Evolutionary conservation across 2,113 vertebrate genomes (phyloP).

Genomic region (Xenopus borealis): DNA sequence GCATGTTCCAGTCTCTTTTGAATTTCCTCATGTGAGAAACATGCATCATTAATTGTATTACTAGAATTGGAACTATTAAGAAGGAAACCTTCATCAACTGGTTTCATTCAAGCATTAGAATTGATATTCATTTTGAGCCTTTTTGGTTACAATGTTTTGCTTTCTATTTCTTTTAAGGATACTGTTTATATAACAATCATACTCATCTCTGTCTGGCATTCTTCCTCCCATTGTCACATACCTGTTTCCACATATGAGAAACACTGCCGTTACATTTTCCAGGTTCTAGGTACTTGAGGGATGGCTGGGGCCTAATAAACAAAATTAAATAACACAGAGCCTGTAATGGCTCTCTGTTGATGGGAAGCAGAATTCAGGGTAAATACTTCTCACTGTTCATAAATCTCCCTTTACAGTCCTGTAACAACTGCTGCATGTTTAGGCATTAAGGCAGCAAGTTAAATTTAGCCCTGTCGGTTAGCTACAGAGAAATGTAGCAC

Average conservation of each 20-base stretch:
- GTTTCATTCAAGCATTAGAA: too few species aligned
- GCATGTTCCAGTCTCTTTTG: too few species aligned
- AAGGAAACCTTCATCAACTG: too few species aligned
- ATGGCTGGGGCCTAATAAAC: neutral
- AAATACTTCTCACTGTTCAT: conserved; percentile 2
- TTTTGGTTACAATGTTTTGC: too few species aligned
- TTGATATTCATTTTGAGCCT: too few species aligned
- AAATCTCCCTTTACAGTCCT: conserved; percentile 18
- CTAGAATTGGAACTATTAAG: too few species aligned
- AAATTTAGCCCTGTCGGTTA: conserved; percentile 2
- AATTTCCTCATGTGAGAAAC: too few species aligned
- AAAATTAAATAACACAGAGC: neutral
- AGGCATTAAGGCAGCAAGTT: conserved; percentile 4
- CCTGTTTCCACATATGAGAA: conserved; percentile 6
- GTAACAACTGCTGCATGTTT: neutral
- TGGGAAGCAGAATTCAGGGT: conserved; percentile 17
- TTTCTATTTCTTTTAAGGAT: too few species aligned
- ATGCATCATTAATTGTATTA: too few species aligned
- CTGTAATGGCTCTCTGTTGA: conserved; percentile 17
- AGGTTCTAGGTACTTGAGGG: conserved; percentile 4
- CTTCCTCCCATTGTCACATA: neutral
- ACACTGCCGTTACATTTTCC: conserved; percentile 2
- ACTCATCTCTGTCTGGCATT: too few species aligned
- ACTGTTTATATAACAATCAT: too few species aligned
- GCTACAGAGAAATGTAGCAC: neutral